Evolutionary conservation across 2,797 vertebrate genomes (phyloP).

Genomic region (Fistularia commersonii): DNA sequence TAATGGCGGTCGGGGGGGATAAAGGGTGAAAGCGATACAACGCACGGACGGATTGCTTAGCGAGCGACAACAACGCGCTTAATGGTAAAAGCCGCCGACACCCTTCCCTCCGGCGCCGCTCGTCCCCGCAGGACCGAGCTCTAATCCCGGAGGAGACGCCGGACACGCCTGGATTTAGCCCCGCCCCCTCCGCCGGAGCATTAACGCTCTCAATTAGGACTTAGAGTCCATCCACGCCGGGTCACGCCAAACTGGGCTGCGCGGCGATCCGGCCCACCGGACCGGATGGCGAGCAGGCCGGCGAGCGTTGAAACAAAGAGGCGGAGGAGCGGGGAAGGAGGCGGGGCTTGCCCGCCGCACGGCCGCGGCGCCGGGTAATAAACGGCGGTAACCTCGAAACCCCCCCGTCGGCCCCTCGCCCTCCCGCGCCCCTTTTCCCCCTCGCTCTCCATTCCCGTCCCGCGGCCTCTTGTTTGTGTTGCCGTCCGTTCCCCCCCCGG

Average conservation of each 20-base stretch:
- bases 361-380: conserved; percentile 43
- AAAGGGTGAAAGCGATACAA: conserved; percentile 57
- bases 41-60: conserved; percentile 68
- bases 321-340: conserved; percentile 21
- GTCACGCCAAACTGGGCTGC: no score
- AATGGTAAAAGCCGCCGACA: conserved; percentile 58
- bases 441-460: conserved; percentile 25
- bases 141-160: conserved; percentile 67
- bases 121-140: conserved; percentile 25
- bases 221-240: conserved; percentile 67
- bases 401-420: conserved; percentile 27
- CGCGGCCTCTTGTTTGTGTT: conserved; percentile 25
- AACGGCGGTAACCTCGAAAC: conserved; percentile 56
- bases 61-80: conserved; percentile 64
- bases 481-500: conserved; percentile 34
- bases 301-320: conserved; percentile 16
- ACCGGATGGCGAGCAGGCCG: no score
- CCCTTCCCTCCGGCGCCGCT: conserved; percentile 18
- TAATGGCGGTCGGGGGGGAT: conserved; percentile 52
- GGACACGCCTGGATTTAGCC: conserved; percentile 53
- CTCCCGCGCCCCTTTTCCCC: conserved; percentile 22
- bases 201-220: conserved; percentile 73
- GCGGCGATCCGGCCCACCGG: conserved; percentile 44
- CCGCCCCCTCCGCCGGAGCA: conserved; percentile 51
- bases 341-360: conserved; percentile 33